phyloP scores from a whole-genome alignment of 2,113 vertebrate genomes.

The Carassius gibelio region DNA sequence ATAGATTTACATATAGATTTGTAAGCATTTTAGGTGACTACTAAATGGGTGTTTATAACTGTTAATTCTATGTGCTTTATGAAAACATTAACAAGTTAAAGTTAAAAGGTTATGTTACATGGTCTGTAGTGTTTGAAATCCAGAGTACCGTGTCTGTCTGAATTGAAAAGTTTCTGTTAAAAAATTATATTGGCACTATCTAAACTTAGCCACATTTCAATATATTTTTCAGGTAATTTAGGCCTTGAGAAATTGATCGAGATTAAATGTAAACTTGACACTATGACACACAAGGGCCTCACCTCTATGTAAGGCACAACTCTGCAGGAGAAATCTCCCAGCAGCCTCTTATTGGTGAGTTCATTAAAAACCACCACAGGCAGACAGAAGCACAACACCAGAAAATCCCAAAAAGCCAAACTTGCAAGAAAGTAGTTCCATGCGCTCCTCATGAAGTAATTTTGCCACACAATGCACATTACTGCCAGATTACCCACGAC shows the following conservation, averaged over 20 bases:
- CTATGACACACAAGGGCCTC: constrained; percentile 60
- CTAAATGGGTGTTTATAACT: not conserved
- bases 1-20: not conserved
- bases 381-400: constrained; percentile 93
- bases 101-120: not conserved
- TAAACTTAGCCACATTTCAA: not conserved
- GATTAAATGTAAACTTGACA: not conserved
- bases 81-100: too few relatives aligned
- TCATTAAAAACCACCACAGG: constrained; percentile 91
- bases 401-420: constrained; percentile 95
- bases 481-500: constrained; percentile 91
- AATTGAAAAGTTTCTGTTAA: not conserved
- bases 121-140: not conserved
- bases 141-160: not conserved
- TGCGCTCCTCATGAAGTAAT: constrained; percentile 92
- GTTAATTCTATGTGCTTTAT: too few relatives aligned
- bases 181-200: not conserved
- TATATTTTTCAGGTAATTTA: constrained; percentile 4
- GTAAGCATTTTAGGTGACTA: not conserved
- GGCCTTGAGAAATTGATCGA: not conserved
- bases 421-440: constrained; percentile 97
- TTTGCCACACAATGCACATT: constrained; percentile 97
- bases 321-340: constrained; percentile 88
- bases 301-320: constrained; percentile 97
- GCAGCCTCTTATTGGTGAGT: constrained; percentile 88